A percentile compares a stretch with the other conserved stretches of the same genome.
Evolutionary conservation across 2,888 invertebrate species (phyloP).

Genomic region (Aethes cnicana): DNA sequence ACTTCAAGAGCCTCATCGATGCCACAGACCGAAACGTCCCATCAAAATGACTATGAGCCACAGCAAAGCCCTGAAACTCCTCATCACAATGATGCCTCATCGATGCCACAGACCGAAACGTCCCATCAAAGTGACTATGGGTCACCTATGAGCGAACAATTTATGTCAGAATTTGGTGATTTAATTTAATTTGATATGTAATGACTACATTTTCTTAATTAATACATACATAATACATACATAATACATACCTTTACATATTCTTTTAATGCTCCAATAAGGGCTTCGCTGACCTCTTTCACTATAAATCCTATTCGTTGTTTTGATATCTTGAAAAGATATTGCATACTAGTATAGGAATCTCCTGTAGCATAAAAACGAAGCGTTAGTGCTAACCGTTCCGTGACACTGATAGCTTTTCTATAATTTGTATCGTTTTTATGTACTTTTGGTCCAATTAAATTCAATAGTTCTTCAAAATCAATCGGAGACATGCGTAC

Average conservation of each 20-base stretch:
- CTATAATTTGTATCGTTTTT: conserved; percentile 34
- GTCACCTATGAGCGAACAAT: conserved; percentile 33
- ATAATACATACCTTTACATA: conserved; percentile 32
- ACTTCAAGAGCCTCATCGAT: conserved; percentile 29
- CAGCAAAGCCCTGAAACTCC: conserved; percentile 12
- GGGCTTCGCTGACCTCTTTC: conserved; percentile 34
- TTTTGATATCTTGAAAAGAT: no score
- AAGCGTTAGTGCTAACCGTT: conserved; percentile 34
- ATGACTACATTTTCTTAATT: conserved; percentile 26
- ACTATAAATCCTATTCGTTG: no score
- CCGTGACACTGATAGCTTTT: conserved; percentile 35
- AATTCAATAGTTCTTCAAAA: conserved; percentile 36
- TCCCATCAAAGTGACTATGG: conserved; percentile 6
- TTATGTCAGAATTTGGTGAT: conserved; percentile 32
- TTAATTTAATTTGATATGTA: conserved; percentile 32
- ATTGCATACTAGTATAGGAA: no score
- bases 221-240: conserved; percentile 6
- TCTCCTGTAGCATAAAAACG: no score
- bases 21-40: conserved; percentile 1
- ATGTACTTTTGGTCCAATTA: conserved; percentile 34
- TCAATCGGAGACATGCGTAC: conserved; percentile 36
- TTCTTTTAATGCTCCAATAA: conserved; percentile 33
- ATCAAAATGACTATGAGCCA: conserved; percentile 10
- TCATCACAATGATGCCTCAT: conserved; percentile 31
- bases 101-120: conserved; percentile 5